Base-by-base conservation (phyloP, 92 coral and sea anemone species). In the Galaxea fascicularis region DNA sequence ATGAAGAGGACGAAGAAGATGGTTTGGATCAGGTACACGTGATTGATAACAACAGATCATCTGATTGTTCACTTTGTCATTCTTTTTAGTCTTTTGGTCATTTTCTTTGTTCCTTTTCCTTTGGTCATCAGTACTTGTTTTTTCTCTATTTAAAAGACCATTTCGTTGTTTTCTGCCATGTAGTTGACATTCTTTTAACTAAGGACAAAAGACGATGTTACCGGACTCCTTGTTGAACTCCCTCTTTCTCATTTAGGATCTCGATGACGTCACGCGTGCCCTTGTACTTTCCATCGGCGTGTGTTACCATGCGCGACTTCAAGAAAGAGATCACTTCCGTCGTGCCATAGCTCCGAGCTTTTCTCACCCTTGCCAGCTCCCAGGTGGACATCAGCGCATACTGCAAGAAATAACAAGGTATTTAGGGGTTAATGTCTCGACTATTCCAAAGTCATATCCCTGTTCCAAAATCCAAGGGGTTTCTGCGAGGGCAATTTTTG, bases 271-370 rank as follows among this genome's bases (percentile, higher is more conserved):
- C 58, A 89, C 91, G 2, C 86, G 93, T 47, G 93, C 98, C 11
- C 88, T 95, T 24, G 93, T 95, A 44, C 92, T 95, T 29, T 84
- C 94, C 25, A 77, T 93, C 80, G 96, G 98, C 7, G 98, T 95
- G 29, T 95, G 98, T 71, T 95, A 93, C 68, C 92, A 90, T 7
- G 96, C 98, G 9, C 82, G 92, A 75, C 93, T 92, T 26, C 95
- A 90, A 78, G 73, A 65, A 45, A 82, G 94, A 63, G 82, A 85
- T 6, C 80, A 44, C 7, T 94, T 90, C 49, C 95, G 95, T 65
- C 76, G 64, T 76, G 80, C 81, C 4, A 82, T 93, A 65, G 94
- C 91, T 15, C 25, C 51, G 35, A 76, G 58, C 51, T 93, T 93
- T 41, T 14, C 56, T 11, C 35, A 41, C 13, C 94, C 96, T 13